These are phyloP conservation scores for Alethe diademata DNA, from an alignment of 2,113 vertebrate species.

Conservation along the genomic window DNA sequence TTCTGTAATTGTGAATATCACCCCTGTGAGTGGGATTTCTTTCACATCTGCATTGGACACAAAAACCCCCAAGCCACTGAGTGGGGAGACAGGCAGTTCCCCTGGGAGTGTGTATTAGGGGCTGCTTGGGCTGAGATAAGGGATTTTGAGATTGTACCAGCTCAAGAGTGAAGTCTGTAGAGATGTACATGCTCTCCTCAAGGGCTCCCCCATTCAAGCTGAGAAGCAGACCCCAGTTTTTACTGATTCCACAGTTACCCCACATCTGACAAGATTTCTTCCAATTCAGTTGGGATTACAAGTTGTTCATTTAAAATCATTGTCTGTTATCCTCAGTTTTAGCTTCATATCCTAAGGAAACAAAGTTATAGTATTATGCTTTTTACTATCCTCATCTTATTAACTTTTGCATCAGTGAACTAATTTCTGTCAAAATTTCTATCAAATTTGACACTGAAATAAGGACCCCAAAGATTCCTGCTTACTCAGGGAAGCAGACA, in stretches of 20 bases:
- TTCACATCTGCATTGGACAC: neutral
- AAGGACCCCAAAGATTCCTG: neutral
- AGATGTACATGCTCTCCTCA: neutral
- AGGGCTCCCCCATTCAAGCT: neutral
- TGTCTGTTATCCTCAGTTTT: neutral
- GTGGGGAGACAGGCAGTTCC: neutral
- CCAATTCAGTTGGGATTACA: neutral
- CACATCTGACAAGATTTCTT: neutral
- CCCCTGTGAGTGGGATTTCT: neutral
- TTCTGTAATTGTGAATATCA: slow-evolving; percentile 26
- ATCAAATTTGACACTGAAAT: neutral
- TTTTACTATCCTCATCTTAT: neutral
- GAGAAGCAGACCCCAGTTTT: neutral
- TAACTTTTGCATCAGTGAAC: neutral
- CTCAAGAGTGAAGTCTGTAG: neutral
- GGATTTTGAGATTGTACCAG: neutral
- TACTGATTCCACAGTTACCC: neutral
- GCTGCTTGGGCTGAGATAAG: neutral
- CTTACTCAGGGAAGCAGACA: neutral
- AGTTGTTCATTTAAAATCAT: neutral
- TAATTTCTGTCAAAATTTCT: neutral
- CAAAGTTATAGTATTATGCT: neutral
- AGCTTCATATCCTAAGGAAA: neutral
- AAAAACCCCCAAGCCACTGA: neutral
- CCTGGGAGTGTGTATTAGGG: neutral